Evolutionary conservation across 2,113 vertebrate species (phyloP).

Genomic region (Epinephelus lanceolatus): DNA sequence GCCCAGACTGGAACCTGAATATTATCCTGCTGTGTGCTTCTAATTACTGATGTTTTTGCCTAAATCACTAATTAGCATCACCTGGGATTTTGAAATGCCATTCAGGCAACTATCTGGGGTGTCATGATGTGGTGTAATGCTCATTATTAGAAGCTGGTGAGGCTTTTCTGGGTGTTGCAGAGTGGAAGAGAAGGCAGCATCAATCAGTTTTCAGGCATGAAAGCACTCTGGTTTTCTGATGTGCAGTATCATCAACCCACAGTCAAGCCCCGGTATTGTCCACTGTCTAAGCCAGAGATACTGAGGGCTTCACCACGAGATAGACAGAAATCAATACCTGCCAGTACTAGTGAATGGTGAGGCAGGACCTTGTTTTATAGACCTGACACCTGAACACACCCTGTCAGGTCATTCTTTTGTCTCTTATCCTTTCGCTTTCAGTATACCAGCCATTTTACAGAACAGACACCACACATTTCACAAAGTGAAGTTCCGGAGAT

Average conservation of each 20-base stretch:
- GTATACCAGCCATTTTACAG: constrained; percentile 2
- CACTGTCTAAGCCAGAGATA: constrained; percentile 45
- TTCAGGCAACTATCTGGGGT: constrained; percentile 9
- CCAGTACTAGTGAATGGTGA: constrained; percentile 45
- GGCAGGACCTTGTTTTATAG: constrained; percentile 33
- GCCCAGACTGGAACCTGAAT: constrained; percentile 5
- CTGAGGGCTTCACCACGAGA: constrained; percentile 38
- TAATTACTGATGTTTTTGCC: constrained; percentile 37
- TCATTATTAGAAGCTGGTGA: constrained; percentile 3
- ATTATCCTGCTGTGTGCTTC: constrained; percentile 17
- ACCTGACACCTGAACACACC: constrained; percentile 50
- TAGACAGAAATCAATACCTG: constrained; percentile 68
- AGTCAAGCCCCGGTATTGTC: constrained; percentile 41
- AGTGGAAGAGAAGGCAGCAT: constrained; percentile 38
- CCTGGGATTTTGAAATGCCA: constrained; percentile 13
- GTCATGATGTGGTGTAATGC: not conserved
- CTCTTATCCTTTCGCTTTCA: constrained; percentile 44
- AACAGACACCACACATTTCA: constrained; percentile 5
- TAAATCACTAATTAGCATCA: constrained; percentile 39
- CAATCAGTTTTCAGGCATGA: constrained; percentile 48
- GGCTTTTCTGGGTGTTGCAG: not conserved
- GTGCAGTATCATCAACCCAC: constrained; percentile 42
- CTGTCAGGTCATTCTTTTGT: constrained; percentile 36
- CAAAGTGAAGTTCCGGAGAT: not conserved
- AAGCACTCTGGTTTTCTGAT: constrained; percentile 43